These are phyloP conservation scores for Brachionus sp. DNA, from an alignment of 1,140 invertebrate genomes.

Conservation along the genomic window DNA sequence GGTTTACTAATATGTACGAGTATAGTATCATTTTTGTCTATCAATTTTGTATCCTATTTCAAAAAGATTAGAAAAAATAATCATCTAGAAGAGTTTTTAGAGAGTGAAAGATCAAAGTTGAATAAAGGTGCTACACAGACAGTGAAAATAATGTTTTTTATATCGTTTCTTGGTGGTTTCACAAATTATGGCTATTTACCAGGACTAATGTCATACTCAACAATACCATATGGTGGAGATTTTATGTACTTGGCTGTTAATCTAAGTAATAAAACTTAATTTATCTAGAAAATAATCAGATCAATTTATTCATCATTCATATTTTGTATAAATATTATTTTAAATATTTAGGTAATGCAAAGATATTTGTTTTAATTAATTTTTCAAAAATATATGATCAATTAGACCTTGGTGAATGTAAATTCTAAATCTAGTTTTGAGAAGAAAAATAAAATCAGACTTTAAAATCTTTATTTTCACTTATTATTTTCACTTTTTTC, in stretches of 20 bases:
- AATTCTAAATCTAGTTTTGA: too few species aligned
- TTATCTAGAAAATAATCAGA: not conserved
- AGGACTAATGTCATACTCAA: conserved; percentile 23
- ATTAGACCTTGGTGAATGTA: too few species aligned
- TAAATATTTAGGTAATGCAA: too few species aligned
- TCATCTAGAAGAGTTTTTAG: not conserved
- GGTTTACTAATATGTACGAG: not conserved
- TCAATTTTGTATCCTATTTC: not conserved
- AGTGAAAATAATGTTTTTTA: not conserved
- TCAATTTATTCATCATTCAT: too few species aligned
- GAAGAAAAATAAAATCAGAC: too few species aligned
- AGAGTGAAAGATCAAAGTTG: not conserved
- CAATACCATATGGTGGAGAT: conserved; percentile 18
- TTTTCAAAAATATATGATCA: too few species aligned
- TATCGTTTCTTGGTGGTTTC: conserved; percentile 13
- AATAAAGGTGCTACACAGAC: not conserved
- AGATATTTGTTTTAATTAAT: too few species aligned
- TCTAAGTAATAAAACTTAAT: conserved; percentile 7
- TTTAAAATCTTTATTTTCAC: too few species aligned
- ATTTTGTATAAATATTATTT: too few species aligned
- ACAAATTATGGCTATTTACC: conserved; percentile 26
- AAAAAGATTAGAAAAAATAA: conserved; percentile 7
- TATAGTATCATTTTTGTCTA: not conserved
- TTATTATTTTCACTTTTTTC: too few species aligned
- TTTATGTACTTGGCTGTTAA: conserved; percentile 17